Base-by-base conservation (phyloP, 2,888 invertebrate genomes). In the Drosophila emarginata region DNA sequence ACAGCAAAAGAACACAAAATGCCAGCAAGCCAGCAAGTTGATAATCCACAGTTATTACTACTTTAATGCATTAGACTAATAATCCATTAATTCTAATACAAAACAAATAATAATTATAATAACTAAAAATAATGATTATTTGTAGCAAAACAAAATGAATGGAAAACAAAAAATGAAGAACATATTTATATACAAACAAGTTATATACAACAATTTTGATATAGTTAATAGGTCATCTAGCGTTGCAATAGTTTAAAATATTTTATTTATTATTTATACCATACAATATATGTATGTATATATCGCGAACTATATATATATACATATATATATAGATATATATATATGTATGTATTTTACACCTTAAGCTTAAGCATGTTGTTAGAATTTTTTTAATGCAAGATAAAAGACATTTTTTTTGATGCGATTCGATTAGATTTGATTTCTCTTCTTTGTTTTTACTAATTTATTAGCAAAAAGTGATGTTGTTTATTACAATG, bases 241-340 rank as follows among this genome's bases (percentile, higher is more conserved):
- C 85, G 85, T 87, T 79, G 83, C 77, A 76, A 75, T 88, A 83
- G 89, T 83, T 81, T 73, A 85, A 88, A 77, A 78, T 76, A 80
- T 84, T 86, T 88, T 87, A 89, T 88, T 89, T 89, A 88, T 89
- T 89, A 88, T 85, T 89, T 87, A 86, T 80, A 79, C 72, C 64
- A 76, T 72, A 77, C 67, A 80, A 74, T 83, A 80, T 79, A 79
- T 76, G 75, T 76, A 75, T 75, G 39, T 73, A 82, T 18, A 73
- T 51, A 45, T 32, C 11, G 32, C 32, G 9, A 32, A 32, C 32
- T 32, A 32, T 79, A 79, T 76, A 76, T 76, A 75, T 75, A 45
- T 71, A 82, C 9, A 72, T 51, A 45, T 4, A 15, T 40, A 18
- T 45, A 11, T 18, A 45, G 15, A 18, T 18, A 21, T 3, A 45